Evolutionary conservation across 1,140 invertebrate species (phyloP), one percentile per base, ranked within the genome.

Genomic region (Branchinecta lindahli): DNA sequence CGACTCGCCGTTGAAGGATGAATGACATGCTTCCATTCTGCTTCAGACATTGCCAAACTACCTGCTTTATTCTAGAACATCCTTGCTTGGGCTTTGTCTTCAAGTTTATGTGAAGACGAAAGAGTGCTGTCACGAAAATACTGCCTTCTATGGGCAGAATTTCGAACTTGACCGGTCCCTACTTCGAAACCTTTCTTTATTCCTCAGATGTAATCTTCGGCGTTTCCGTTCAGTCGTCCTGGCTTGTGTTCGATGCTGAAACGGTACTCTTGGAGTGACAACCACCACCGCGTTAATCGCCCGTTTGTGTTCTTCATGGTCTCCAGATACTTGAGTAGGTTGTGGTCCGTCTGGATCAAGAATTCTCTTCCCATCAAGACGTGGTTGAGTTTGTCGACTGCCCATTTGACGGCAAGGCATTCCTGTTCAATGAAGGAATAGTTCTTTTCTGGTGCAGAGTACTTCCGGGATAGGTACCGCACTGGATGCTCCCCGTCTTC

Each of bases 361-460:
- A 76, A 74, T 12, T 71, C n/a, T 4, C 71, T 45, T 8, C 73
- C 70, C 44, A 74, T 73, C 9, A 77, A 33, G 72, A 74, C 75
- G 15, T 69, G 66, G n/a, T 74, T 12, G 18, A 76, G 72, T 70
- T 75, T 75, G 20, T 76, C 70, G 0, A 77, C 45, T 0, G 72
- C 72, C 68, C 72, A 73, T 45, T 76, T 65, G 8, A 78, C 75
- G 4, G 73, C 74, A 65, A 46, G 75, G 0, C 68, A 69, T 71
- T 77, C 74, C 68, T 74, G 75, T 68, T 79, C 76, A 8, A 76
- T 76, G 1, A 72, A 69, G 4, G 75, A 66, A 61, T 77, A 78
- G 44, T 74, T 75, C 66, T 66, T 72, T 67, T 79, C 77, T 7
- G 74, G 33, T 8, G 68, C 68, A 5, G 67, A 70, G 1, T 77